Evolutionary conservation across 2,888 invertebrate genomes (phyloP).

Genomic region (Hipparchia sbordonii): DNA sequence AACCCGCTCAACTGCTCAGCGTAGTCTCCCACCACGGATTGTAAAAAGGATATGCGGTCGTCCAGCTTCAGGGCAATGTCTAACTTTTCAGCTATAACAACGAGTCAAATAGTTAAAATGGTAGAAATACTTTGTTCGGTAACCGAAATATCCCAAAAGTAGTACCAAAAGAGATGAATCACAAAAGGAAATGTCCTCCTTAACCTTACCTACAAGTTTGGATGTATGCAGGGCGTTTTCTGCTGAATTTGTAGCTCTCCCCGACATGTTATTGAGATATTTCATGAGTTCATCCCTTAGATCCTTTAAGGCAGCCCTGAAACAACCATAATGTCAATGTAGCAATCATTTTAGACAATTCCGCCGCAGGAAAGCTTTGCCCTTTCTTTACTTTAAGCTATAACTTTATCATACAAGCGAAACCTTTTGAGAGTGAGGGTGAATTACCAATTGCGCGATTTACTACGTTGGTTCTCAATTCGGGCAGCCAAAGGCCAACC

Average conservation of each 20-base stretch:
- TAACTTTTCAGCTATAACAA: constrained; percentile 56
- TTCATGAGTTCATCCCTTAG: constrained; percentile 51
- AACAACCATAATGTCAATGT: background rate
- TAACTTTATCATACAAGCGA: too few species aligned
- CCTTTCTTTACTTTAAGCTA: too few species aligned
- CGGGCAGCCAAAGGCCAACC: too few species aligned
- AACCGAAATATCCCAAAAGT: too few species aligned
- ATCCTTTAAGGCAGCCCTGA: constrained; percentile 45
- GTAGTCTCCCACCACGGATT: constrained; percentile 57
- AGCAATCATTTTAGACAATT: too few species aligned
- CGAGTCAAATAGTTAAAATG: background rate
- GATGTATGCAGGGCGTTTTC: constrained; percentile 50
- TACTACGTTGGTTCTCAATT: too few species aligned
- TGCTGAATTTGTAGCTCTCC: constrained; percentile 46
- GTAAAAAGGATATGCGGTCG: constrained; percentile 50
- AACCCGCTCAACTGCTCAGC: constrained; percentile 62
- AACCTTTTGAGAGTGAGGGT: too few species aligned
- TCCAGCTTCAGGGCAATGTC: constrained; percentile 52
- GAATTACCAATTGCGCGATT: too few species aligned
- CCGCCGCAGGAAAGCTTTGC: too few species aligned
- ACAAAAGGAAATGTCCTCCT: too few species aligned
- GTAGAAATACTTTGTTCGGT: too few species aligned
- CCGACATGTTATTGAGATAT: constrained; percentile 46
- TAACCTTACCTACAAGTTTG: constrained; percentile 50
- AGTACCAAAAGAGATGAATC: background rate